A percentile compares a stretch with the other conserved stretches of the same genome.
Conservation (phyloP, 2,113 vertebrate genomes). For the Guaruba guarouba region DNA sequence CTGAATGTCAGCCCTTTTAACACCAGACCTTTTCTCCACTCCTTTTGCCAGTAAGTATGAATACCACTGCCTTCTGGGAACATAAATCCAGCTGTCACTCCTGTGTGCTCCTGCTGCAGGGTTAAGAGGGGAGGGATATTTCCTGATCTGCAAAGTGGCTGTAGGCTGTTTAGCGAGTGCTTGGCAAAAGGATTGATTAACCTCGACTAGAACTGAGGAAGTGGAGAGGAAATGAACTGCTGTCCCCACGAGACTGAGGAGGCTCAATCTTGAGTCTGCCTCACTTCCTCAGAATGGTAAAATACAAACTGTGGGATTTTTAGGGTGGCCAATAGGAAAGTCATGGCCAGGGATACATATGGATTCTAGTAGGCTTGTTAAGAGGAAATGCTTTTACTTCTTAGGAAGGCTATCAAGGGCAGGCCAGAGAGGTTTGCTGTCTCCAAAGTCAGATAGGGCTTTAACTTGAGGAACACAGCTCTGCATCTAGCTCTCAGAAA, state of each 20-base stretch:
- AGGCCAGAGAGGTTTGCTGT: neutral
- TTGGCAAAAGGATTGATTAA: neutral
- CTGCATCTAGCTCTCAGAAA: neutral
- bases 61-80: neutral
- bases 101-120: fast-evolving
- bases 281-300: neutral
- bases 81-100: neutral
- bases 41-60: neutral
- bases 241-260: fast-evolving
- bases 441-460: neutral
- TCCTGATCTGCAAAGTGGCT: neutral
- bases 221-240: neutral
- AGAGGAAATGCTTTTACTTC: neutral
- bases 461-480: neutral
- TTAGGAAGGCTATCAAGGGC: neutral
- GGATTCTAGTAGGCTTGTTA: neutral
- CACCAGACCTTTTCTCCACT: neutral
- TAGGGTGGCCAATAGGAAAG: neutral
- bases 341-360: neutral
- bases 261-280: neutral
- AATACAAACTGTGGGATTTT: neutral
- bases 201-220: neutral
- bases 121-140: neutral
- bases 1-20: neutral
- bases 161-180: neutral